phyloP scores from a whole-genome alignment of 2,888 invertebrate species.

The Bellardia bayeri region DNA sequence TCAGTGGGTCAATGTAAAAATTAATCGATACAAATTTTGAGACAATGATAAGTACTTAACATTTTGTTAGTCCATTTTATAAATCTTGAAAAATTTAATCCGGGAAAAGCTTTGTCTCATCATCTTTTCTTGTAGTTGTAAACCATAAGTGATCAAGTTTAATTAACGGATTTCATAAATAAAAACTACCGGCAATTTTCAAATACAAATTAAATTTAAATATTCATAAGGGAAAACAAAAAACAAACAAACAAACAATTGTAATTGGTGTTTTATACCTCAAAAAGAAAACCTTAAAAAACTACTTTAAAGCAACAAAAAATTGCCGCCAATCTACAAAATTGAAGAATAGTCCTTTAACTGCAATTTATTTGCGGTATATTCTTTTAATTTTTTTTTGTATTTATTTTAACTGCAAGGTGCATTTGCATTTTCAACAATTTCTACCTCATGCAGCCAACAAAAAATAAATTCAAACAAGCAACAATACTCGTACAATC shows the following conservation, averaged over 20 bases:
- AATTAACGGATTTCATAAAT: no score
- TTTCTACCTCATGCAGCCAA: not conserved
- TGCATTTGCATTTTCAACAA: constrained; percentile 40
- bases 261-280: not conserved
- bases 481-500: constrained; percentile 11
- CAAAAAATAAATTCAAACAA: not conserved
- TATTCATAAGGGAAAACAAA: not conserved
- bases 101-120: no score
- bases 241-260: not conserved
- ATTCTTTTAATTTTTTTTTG: constrained; percentile 25
- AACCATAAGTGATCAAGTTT: no score
- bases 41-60: no score
- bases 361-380: constrained; percentile 12
- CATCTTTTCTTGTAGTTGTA: no score
- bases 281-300: not conserved
- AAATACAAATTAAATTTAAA: constrained; percentile 30
- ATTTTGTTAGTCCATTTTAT: no score
- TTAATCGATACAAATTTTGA: no score
- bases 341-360: constrained; percentile 29
- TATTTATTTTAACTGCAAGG: constrained; percentile 39
- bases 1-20: no score
- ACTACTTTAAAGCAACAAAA: not conserved
- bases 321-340: not conserved
- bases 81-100: no score
- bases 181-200: constrained; percentile 1